Percentiles rank a stretch among this genome's conserved stretches.
Conservation (phyloP, 1,140 invertebrate species). For the Bursaphelenchus mucronatus region DNA sequence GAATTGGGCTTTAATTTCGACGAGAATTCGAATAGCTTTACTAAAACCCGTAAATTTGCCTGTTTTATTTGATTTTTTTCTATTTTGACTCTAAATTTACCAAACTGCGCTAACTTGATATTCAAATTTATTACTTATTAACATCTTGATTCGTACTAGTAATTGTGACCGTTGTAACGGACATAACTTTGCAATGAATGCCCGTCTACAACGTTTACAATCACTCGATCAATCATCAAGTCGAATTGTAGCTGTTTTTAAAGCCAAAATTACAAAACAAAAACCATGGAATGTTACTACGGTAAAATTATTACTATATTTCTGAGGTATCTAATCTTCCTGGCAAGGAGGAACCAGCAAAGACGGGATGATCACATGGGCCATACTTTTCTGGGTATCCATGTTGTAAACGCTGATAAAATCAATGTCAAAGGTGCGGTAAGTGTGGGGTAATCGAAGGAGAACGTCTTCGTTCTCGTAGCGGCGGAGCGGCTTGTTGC, state of each 20-base stretch:
- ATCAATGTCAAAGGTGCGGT: slow-evolving; percentile 55
- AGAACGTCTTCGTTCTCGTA: slow-evolving; percentile 50
- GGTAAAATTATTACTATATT: neutral
- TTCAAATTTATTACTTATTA: no score
- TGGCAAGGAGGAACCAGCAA: slow-evolving; percentile 51
- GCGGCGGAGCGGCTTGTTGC: slow-evolving; percentile 40
- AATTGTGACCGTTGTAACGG: slow-evolving; percentile 55
- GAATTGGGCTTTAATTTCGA: no score
- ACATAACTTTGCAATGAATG: slow-evolving; percentile 34
- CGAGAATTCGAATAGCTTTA: no score
- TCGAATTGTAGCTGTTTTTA: neutral
- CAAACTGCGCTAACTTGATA: no score
- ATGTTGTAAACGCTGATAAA: slow-evolving; percentile 53
- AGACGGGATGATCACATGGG: slow-evolving; percentile 47
- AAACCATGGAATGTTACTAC: neutral
- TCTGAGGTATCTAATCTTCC: slow-evolving; percentile 35
- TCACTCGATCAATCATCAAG: neutral
- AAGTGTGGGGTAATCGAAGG: slow-evolving; percentile 43
- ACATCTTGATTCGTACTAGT: neutral
- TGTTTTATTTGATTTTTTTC: no score
- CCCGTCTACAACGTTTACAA: slow-evolving; percentile 37
- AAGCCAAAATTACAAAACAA: neutral
- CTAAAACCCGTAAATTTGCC: no score
- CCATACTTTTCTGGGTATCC: slow-evolving; percentile 50
- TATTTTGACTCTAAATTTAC: no score